Evolutionary conservation across 2,113 vertebrate species (phyloP).

Genomic region (Anthoscopus minutus): DNA sequence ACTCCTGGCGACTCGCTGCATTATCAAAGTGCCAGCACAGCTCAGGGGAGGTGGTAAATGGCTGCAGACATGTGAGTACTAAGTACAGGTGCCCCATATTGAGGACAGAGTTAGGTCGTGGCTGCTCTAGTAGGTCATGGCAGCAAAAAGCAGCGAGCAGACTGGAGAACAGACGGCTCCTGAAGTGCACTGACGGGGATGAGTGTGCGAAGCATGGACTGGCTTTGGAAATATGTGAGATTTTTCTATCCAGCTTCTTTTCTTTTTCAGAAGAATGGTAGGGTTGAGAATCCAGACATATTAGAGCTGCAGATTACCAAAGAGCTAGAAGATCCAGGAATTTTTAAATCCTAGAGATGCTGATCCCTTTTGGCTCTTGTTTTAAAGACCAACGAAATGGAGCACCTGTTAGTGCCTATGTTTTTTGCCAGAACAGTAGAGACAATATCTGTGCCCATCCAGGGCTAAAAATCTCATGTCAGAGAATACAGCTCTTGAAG

Average conservation of each 20-base stretch:
- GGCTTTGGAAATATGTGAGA: not conserved
- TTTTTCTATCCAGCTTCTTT: not conserved
- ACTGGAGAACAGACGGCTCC: not conserved
- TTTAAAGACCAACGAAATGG: not conserved
- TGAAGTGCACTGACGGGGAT: not conserved
- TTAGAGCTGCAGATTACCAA: not conserved
- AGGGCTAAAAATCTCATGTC: not conserved
- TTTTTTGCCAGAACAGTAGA: not conserved
- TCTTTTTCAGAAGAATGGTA: not conserved
- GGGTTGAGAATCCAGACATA: not conserved
- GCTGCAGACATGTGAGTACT: not conserved
- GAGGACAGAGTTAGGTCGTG: not conserved
- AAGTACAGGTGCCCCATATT: not conserved
- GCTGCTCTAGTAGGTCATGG: not conserved
- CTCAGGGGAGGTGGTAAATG: not conserved
- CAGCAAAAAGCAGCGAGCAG: not conserved
- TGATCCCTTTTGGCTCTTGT: not conserved
- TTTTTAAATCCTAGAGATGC: not conserved
- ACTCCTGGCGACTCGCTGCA: not conserved
- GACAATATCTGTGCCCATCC: not conserved
- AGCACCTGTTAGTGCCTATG: constrained; percentile 11
- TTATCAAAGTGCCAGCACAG: not conserved
- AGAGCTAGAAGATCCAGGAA: not conserved
- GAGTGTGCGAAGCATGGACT: not conserved
- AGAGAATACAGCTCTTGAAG: not conserved